Conservation (phyloP, 1,140 invertebrate species). For the Ceratitis capitata region DNA sequence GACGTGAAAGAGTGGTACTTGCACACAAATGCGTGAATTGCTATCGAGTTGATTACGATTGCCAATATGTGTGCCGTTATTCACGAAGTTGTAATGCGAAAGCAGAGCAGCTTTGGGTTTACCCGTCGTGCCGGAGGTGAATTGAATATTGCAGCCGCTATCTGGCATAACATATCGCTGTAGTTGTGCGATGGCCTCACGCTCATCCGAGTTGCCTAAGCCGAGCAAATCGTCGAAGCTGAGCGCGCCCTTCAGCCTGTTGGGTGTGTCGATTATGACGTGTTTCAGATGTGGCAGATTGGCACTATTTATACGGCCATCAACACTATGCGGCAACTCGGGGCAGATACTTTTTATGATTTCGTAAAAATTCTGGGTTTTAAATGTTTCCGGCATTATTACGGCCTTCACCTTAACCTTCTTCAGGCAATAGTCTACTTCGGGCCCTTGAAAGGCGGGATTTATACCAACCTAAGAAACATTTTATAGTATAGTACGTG, state of each 20-base stretch:
- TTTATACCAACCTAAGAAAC: conserved; percentile 70
- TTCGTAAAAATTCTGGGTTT: conserved; percentile 77
- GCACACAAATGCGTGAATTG: conserved; percentile 71
- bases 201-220: conserved; percentile 52
- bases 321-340: conserved; percentile 59
- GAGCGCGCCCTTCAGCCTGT: conserved; percentile 70
- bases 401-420: conserved; percentile 81
- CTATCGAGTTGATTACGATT: conserved; percentile 64
- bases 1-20: conserved; percentile 93
- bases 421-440: conserved; percentile 82
- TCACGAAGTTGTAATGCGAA: conserved; percentile 84
- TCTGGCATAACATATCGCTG: conserved; percentile 68
- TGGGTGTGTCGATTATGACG: conserved; percentile 68
- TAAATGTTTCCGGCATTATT: conserved; percentile 74
- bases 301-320: conserved; percentile 55
- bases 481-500: neutral
- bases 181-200: conserved; percentile 45
- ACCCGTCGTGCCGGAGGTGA: conserved; percentile 82
- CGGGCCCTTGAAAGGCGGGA: conserved; percentile 79
- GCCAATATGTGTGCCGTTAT: conserved; percentile 81
- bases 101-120: conserved; percentile 87
- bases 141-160: conserved; percentile 82
- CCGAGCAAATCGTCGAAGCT: conserved; percentile 70
- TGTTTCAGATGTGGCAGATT: conserved; percentile 68
- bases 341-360: conserved; percentile 71